Conservation (phyloP, 2,797 vertebrate species). For the Cynodonichthys magdalenae region DNA sequence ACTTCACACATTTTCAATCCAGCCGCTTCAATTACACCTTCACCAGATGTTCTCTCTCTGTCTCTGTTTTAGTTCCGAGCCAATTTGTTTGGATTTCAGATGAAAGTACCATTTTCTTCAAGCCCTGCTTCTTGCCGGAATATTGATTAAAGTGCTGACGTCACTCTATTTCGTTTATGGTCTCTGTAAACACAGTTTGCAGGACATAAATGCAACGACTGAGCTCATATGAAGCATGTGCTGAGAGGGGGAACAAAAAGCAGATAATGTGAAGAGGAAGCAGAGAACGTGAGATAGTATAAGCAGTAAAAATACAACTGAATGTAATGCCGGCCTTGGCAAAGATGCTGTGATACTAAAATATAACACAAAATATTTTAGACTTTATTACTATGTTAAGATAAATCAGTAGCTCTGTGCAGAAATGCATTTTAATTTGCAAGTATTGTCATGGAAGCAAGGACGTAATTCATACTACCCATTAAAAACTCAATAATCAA, state of each 20-base stretch:
- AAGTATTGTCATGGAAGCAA: constrained; percentile 20
- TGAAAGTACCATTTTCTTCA: constrained; percentile 32
- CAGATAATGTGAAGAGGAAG: constrained; percentile 31
- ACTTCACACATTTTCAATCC: constrained; percentile 10
- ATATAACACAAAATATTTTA: background rate
- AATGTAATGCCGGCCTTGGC: background rate
- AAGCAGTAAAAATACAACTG: constrained; percentile 12
- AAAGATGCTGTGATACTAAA: background rate
- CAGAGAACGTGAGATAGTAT: constrained; percentile 25
- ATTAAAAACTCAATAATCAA: constrained; percentile 7
- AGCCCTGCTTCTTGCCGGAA: constrained; percentile 17
- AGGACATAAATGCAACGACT: constrained; percentile 44
- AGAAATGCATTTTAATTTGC: constrained; percentile 31
- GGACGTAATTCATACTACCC: constrained; percentile 21
- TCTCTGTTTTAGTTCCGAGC: constrained; percentile 11
- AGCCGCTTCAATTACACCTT: background rate
- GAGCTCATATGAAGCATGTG: constrained; percentile 41
- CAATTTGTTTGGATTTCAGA: constrained; percentile 35
- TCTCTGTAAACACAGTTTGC: constrained; percentile 52
- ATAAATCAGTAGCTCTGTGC: background rate
- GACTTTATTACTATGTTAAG: constrained; percentile 1
- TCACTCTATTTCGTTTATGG: constrained; percentile 40
- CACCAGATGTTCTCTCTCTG: constrained; percentile 25
- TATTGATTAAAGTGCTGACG: constrained; percentile 49
- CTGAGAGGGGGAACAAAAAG: constrained; percentile 46